These are phyloP conservation scores for zebrafish (Danio rerio) DNA, from an alignment of 2,113 vertebrate species.

Conservation along the genomic window GRCz12tu NC_133177.1:37039001-37039500, in stretches of 20 bases:
- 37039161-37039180: not conserved
- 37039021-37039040: constrained; percentile 35
- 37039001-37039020: constrained; percentile 38
- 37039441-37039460: too few species aligned
- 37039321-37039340: too few species aligned
- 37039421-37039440: too few species aligned
- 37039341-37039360: too few species aligned
- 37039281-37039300: too few species aligned
- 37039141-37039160: not conserved
- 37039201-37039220: not conserved
- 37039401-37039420: too few species aligned
- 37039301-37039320: not conserved
- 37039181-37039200: not conserved
- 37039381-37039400: too few species aligned
- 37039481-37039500: not conserved
- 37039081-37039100: constrained; percentile 17
- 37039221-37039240: not conserved
- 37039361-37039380: not conserved
- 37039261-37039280: not conserved
- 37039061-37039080: constrained; percentile 53
- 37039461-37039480: too few species aligned
- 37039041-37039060: constrained; percentile 60
- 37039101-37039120: constrained; percentile 3
- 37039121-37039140: not conserved
- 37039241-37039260: not conserved